Conservation (phyloP, 2,888 invertebrate species). For the Acholoe squamosa region DNA sequence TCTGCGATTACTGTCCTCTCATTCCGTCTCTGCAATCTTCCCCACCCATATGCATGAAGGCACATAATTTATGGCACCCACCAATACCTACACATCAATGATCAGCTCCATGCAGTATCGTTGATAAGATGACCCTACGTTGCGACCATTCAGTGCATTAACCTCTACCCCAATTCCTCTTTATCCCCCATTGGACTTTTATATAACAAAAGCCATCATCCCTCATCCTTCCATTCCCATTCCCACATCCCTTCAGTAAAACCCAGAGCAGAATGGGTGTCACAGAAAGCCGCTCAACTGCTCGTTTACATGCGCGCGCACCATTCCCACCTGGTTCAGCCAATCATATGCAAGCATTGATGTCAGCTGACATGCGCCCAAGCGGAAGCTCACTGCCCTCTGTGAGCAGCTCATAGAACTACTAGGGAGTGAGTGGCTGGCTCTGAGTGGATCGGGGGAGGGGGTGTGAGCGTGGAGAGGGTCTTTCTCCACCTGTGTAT, state of each 20-base stretch:
- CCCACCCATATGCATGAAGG: no score
- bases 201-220: background rate
- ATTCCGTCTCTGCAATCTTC: no score
- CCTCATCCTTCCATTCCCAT: background rate
- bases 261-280: background rate
- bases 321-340: constrained; percentile 33
- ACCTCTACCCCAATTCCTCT: background rate
- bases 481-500: background rate
- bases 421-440: background rate
- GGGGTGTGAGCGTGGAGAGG: background rate
- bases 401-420: no score
- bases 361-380: constrained; percentile 41
- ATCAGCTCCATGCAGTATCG: no score
- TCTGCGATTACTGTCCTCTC: no score
- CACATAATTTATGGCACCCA: no score
- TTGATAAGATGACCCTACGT: no score
- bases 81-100: no score
- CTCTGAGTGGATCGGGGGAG: background rate
- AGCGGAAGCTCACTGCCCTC: background rate
- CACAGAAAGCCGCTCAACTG: background rate
- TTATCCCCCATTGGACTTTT: background rate
- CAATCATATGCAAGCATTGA: constrained; percentile 50
- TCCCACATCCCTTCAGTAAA: background rate
- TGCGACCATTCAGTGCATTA: background rate
- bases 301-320: constrained; percentile 39